Percentiles rank a stretch among this genome's conserved stretches.
These are phyloP conservation scores for Orthochromis indermauri DNA, from an alignment of 2,113 vertebrate genomes.

Conservation along the genomic window DNA sequence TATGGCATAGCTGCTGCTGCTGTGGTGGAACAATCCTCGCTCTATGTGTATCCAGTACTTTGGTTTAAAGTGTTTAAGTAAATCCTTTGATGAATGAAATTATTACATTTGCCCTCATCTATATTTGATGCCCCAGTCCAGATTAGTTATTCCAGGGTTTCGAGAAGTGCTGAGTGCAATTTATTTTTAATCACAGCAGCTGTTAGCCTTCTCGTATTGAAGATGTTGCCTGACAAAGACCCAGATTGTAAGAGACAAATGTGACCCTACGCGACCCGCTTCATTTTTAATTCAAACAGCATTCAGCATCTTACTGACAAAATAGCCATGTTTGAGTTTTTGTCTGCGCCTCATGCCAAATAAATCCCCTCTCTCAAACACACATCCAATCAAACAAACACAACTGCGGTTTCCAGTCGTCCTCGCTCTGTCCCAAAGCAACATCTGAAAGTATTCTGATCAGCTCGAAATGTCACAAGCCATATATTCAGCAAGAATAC, in stretches of 20 bases:
- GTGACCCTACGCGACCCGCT: conserved; percentile 20
- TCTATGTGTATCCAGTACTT: conserved; percentile 2
- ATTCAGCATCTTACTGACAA: neutral
- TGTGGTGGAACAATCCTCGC: neutral
- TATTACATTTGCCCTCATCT: conserved; percentile 70
- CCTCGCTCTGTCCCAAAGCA: neutral
- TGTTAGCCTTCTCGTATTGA: conserved; percentile 69
- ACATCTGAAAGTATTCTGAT: conserved; percentile 51
- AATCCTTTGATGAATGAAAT: conserved; percentile 70
- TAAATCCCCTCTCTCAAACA: neutral
- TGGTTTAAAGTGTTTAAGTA: conserved; percentile 57
- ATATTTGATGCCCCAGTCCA: conserved; percentile 66
- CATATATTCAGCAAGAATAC: neutral
- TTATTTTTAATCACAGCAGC: conserved; percentile 77
- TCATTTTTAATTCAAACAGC: conserved; percentile 27
- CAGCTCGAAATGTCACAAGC: conserved; percentile 27
- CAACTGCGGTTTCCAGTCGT: neutral
- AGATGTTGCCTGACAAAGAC: conserved; percentile 58
- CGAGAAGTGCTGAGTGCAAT: conserved; percentile 68
- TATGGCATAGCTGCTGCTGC: neutral
- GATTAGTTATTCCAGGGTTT: conserved; percentile 74
- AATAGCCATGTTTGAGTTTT: neutral
- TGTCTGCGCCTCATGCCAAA: conserved; percentile 1
- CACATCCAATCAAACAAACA: conserved; percentile 14
- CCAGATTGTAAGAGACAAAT: conserved; percentile 61